These are phyloP conservation scores for Craniophora ligustri DNA, from an alignment of 2,888 invertebrate genomes.

Conservation along the genomic window DNA sequence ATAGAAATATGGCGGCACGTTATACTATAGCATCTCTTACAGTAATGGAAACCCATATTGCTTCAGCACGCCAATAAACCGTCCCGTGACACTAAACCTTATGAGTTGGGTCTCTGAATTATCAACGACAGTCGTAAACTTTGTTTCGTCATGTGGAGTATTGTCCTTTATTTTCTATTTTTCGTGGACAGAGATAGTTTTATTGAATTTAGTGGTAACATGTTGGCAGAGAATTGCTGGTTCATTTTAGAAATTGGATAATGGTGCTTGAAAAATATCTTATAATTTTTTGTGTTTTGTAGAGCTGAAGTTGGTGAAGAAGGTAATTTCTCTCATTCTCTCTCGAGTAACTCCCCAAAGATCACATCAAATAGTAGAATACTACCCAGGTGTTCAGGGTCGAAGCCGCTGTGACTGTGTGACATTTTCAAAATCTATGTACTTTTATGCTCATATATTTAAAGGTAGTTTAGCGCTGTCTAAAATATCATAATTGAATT, in stretches of 20 bases:
- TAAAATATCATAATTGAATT: background rate
- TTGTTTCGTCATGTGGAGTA: conserved; percentile 57
- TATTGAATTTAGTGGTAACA: conserved; percentile 47
- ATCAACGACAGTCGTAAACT: conserved; percentile 60
- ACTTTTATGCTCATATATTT: too few relatives aligned
- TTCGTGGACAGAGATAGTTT: conserved; percentile 48
- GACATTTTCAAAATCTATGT: too few relatives aligned
- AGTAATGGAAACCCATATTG: conserved; percentile 56
- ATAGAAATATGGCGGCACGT: conserved; percentile 29
- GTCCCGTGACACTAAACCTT: conserved; percentile 56
- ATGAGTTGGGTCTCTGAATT: conserved; percentile 58
- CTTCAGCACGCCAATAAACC: conserved; percentile 59
- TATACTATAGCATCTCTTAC: conserved; percentile 51
- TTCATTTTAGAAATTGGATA: conserved; percentile 21
- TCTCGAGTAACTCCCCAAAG: too few relatives aligned
- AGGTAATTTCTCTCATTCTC: too few relatives aligned
- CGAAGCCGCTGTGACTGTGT: too few relatives aligned
- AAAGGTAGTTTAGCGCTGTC: too few relatives aligned
- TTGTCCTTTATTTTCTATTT: conserved; percentile 51
- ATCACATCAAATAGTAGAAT: too few relatives aligned
- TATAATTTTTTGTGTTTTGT: too few relatives aligned
- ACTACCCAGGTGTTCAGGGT: too few relatives aligned
- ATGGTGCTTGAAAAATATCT: conserved; percentile 15
- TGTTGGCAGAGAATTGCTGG: conserved; percentile 15
- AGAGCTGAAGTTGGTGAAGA: too few relatives aligned